Percentiles rank a stretch among this genome's conserved stretches.
Conservation (phyloP, 2,888 invertebrate genomes). For the Rhagonycha lutea region DNA sequence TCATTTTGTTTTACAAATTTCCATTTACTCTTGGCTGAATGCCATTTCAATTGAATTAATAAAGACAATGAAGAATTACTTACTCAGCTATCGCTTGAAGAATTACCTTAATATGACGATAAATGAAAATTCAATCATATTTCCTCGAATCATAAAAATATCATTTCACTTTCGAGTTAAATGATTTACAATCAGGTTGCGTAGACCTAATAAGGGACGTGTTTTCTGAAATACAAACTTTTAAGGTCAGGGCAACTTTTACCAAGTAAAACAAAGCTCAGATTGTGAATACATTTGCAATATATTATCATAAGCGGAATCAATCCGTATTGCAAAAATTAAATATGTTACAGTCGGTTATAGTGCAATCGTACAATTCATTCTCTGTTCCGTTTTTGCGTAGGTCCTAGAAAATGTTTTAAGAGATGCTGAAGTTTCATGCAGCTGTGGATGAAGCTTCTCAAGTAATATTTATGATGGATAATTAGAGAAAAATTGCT, state of each 20-base stretch:
- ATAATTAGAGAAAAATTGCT: background rate
- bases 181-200: constrained; percentile 11
- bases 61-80: background rate
- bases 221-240: constrained; percentile 17
- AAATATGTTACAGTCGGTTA: too few relatives aligned
- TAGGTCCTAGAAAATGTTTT: too few relatives aligned
- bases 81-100: background rate
- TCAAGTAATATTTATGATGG: background rate
- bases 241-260: constrained; percentile 37
- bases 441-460: background rate
- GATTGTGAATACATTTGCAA: background rate
- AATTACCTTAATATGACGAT: background rate
- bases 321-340: background rate
- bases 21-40: background rate
- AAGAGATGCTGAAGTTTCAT: too few relatives aligned
- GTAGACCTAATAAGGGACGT: background rate
- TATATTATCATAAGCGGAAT: background rate
- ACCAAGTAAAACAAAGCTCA: constrained; percentile 10
- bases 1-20: background rate
- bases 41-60: background rate
- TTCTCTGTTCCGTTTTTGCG: background rate
- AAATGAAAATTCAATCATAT: background rate
- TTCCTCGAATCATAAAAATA: background rate
- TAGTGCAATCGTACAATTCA: background rate
- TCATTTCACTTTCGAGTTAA: constrained; percentile 4